phyloP scores from a whole-genome alignment of 2,113 vertebrate genomes.

The Larimichthys polyactis region DNA sequence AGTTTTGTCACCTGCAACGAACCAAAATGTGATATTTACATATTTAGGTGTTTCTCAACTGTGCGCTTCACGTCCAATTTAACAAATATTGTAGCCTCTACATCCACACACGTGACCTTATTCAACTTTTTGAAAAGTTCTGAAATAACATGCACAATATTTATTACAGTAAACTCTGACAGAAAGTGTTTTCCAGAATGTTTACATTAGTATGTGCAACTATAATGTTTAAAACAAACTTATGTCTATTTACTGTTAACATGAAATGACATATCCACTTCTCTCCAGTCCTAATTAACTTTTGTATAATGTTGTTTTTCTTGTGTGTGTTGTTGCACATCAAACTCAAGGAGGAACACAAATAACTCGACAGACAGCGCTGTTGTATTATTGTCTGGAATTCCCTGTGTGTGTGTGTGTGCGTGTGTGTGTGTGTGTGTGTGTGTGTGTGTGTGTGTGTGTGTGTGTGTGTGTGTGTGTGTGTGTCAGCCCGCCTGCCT shows the following conservation, averaged over 20 bases:
- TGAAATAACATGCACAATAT: neutral
- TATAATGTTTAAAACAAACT: neutral
- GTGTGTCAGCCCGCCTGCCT: constrained; percentile 48
- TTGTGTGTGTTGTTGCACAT: constrained; percentile 7
- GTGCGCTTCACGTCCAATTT: neutral
- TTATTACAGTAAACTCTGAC: neutral
- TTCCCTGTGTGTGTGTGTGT: constrained; percentile 33
- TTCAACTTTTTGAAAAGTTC: neutral
- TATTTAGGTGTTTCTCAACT: neutral
- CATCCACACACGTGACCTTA: neutral
- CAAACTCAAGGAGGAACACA: constrained; percentile 46
- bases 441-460: constrained; percentile 15
- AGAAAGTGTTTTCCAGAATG: neutral
- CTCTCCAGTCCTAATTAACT: constrained; percentile 12
- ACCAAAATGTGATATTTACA: neutral
- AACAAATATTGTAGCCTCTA: neutral
- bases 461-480: neutral
- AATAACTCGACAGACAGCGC: constrained; percentile 37
- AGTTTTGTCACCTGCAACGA: neutral
- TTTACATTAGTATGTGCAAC: neutral
- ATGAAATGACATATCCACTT: neutral
- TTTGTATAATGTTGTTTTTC: constrained; percentile 25
- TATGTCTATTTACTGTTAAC: neutral
- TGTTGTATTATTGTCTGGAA: constrained; percentile 73
- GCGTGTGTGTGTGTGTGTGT: constrained; percentile 42